Evolutionary conservation across 1,140 invertebrate genomes (phyloP).

Genomic region (Thaumatotibia leucotreta): DNA sequence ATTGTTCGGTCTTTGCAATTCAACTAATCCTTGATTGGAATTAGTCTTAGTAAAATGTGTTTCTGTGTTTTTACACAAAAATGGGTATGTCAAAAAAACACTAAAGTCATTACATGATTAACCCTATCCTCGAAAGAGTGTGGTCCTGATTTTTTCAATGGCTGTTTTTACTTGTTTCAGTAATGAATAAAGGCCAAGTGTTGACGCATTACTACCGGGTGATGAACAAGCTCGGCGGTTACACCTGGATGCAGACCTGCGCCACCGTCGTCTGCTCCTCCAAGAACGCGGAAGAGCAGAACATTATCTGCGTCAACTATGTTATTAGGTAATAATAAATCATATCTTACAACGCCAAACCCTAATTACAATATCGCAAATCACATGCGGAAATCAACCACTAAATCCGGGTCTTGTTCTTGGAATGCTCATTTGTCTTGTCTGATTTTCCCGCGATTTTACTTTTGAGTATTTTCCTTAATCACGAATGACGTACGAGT

Average conservation of each 20-base stretch:
- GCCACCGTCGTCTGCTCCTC: constrained; percentile 96
- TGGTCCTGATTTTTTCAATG: constrained; percentile 1
- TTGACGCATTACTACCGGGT: constrained; percentile 96
- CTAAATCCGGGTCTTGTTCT: neutral
- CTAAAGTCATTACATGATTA: too few species aligned
- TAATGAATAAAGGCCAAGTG: constrained; percentile 97
- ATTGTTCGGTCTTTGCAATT: neutral
- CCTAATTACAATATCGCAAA: too few species aligned
- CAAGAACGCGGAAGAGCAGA: constrained; percentile 96
- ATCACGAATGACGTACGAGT: neutral
- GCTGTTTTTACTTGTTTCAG: constrained; percentile 78
- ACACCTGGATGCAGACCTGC: constrained; percentile 97
- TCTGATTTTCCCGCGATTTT: neutral
- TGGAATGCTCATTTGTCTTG: neutral
- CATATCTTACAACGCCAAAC: neutral
- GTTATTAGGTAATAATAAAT: constrained; percentile 86
- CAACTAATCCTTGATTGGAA: too few species aligned
- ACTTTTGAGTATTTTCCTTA: neutral
- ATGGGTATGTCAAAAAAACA: too few species aligned
- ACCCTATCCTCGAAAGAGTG: too few species aligned
- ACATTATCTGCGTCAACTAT: constrained; percentile 97
- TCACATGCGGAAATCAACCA: too few species aligned
- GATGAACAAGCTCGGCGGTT: constrained; percentile 97
- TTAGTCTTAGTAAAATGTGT: too few species aligned
- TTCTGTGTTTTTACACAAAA: too few species aligned